Percentiles rank a stretch among this genome's conserved stretches.
These are phyloP conservation scores for Rhopilema esculentum DNA, from an alignment of 30 jellyfish, hydroid and myxozoan genomes.

Conservation along the genomic window DNA sequence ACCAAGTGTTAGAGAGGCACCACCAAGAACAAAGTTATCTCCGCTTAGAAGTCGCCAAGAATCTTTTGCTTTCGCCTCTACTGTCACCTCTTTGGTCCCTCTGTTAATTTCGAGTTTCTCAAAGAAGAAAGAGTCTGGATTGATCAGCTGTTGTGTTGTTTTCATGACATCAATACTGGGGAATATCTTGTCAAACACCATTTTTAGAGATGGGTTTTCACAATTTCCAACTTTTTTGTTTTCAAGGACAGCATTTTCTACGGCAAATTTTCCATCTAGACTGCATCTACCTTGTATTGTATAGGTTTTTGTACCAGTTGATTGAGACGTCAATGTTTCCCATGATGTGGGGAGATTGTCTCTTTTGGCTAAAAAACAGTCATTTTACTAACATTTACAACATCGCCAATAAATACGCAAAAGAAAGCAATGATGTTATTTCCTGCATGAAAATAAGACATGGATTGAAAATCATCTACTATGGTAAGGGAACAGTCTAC, in stretches of 20 bases:
- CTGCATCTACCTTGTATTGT: constrained; percentile 33
- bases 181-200: constrained; percentile 31
- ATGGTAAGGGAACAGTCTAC: too few species aligned
- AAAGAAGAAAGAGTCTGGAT: constrained; percentile 28
- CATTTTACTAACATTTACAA: too few species aligned
- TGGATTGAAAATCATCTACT: too few species aligned
- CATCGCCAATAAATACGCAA: too few species aligned
- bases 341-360: constrained; percentile 31
- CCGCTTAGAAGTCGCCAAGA: constrained; percentile 38
- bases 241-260: constrained; percentile 6
- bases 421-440: too few species aligned
- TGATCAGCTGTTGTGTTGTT: constrained; percentile 25
- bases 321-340: constrained; percentile 1
- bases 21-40: background rate
- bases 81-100: constrained; percentile 13
- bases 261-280: constrained; percentile 1
- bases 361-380: constrained; percentile 3
- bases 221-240: constrained; percentile 3
- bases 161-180: constrained; percentile 20
- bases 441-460: too few species aligned
- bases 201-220: constrained; percentile 28
- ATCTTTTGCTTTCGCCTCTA: constrained; percentile 33
- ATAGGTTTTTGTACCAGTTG: constrained; percentile 29
- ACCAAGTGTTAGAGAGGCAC: constrained; percentile 28
- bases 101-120: constrained; percentile 19